Percentiles rank a stretch among this genome's conserved stretches.
phyloP scores from a whole-genome alignment of 2,113 vertebrate species.

The Suricata suricatta region DNA sequence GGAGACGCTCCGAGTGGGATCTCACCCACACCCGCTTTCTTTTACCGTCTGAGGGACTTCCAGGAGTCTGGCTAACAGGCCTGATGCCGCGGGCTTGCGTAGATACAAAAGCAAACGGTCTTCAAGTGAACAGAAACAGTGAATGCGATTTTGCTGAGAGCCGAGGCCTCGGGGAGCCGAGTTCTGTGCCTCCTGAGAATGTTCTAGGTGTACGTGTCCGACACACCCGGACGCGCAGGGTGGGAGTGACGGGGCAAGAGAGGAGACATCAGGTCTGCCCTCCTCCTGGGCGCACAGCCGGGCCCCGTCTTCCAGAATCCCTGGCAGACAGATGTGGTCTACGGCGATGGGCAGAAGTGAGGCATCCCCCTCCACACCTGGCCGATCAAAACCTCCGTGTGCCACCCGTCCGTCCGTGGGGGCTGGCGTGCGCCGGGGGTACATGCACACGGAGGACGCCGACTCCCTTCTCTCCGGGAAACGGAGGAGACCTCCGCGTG shows the following conservation, averaged over 20 bases:
- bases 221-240: background rate
- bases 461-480: background rate
- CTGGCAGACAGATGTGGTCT: background rate
- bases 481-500: background rate
- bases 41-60: background rate
- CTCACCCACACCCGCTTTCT: background rate
- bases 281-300: background rate
- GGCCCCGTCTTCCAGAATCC: background rate
- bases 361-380: background rate
- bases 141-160: no score
- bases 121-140: background rate
- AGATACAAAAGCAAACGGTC: background rate
- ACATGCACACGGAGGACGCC: fast-evolving
- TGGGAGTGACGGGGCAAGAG: fast-evolving
- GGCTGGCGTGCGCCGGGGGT: fast-evolving
- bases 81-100: background rate
- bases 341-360: background rate
- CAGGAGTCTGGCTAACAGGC: background rate
- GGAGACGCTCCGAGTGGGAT: background rate
- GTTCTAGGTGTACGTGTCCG: background rate
- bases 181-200: background rate
- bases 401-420: background rate
- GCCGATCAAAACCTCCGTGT: background rate
- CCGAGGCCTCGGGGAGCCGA: background rate
- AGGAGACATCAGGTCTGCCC: background rate